Evolutionary conservation across 2,797 vertebrate genomes (phyloP), one percentile per base, ranked within the genome.

Genomic region (Acipenser transmontanus): DNA sequence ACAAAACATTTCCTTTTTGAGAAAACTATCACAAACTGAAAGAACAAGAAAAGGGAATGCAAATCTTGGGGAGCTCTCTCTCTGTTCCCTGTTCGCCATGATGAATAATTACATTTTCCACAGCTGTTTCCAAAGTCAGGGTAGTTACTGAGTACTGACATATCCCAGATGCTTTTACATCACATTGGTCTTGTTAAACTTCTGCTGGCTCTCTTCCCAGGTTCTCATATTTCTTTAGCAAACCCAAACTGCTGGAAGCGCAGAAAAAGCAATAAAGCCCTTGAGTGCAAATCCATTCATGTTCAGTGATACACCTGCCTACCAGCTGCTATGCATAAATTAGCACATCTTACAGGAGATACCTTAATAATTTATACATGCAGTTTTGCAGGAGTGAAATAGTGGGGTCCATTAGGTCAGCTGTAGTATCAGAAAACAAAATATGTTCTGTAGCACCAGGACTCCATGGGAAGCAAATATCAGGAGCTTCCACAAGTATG

Each of bases 161-260:
- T 72, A 82, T 74, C 81, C 84, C 87, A 89, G 84, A 89, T 88
- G 84, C 80, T 80, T 82, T 73, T 63, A 6, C 1, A 72, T 80
- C 75, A 56, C 69, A 82, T 82, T 81, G 84, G 75, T 70, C 56
- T 65, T 48, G 52, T 56, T 62, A 71, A 76, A 74, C 70, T 68
- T 68, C 65, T 17, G 57, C 66, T 76, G 74, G 71, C 66, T 72
- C 68, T 66, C 12, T 65, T 72, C 70, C 50, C 60, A 7, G 65
- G 1, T 65, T 78, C 73, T 85, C 79, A 73, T 63, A 70, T 83
- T 86, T 84, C 80, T 69, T 56, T 67, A 69, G 56, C 50, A 68
- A 68, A 75, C 77, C 71, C 74, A 68, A 74, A 80, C 17, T 69
- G 67, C 74, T 61, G 68, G 68, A 34, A 65, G 68, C 63, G 14